These are phyloP conservation scores for Elephantulus edwardii DNA, from an alignment of 2,113 vertebrate species.

Conservation along the genomic window DNA sequence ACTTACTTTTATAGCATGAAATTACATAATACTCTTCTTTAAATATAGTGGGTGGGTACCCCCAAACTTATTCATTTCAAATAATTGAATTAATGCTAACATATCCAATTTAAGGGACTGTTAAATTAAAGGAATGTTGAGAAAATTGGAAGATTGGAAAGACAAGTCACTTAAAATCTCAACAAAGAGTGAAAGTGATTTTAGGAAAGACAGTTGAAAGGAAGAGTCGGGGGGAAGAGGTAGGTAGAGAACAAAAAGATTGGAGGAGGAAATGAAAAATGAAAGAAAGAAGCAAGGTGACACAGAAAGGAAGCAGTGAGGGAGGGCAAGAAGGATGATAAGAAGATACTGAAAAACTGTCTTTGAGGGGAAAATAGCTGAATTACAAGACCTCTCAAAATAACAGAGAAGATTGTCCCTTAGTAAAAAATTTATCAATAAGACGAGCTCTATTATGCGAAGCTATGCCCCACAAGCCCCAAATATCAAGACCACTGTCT, in stretches of 20 bases:
- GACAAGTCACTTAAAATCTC: not conserved
- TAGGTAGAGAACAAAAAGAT: too few species aligned
- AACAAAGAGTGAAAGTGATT: not conserved
- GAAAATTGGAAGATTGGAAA: not conserved
- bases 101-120: not conserved
- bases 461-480: not conserved
- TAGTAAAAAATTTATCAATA: not conserved
- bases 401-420: not conserved
- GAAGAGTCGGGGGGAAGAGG: too few species aligned
- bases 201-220: not conserved
- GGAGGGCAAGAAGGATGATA: not conserved
- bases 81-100: slow-evolving; percentile 46
- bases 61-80: slow-evolving; percentile 25
- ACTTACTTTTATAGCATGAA: not conserved
- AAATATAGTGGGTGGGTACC: not conserved
- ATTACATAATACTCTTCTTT: not conserved
- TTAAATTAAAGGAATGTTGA: not conserved
- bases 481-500: not conserved
- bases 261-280: not conserved
- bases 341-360: not conserved
- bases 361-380: not conserved
- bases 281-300: not conserved
- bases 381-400: not conserved
- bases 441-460: not conserved
- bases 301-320: too few species aligned